Conservation (phyloP, 2,113 vertebrate genomes). For the Elaphurus davidianus region DNA sequence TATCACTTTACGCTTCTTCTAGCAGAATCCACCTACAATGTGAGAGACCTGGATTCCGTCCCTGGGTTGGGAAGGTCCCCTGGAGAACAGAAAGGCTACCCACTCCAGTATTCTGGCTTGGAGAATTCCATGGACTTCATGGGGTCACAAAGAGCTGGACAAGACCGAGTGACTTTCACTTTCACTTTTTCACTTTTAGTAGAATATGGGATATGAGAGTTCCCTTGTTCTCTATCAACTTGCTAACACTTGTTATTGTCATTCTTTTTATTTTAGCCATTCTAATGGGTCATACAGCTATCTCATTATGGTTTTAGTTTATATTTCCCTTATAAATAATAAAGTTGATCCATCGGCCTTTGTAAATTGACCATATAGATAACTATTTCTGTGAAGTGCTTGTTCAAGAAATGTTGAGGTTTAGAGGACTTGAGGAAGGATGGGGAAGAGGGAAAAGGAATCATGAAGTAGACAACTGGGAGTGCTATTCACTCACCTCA, state of each 20-base stretch:
- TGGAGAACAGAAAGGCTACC: background rate
- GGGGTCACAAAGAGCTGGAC: background rate
- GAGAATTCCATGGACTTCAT: background rate
- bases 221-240: background rate
- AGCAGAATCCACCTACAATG: background rate
- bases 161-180: background rate
- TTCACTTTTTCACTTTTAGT: background rate
- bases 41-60: background rate
- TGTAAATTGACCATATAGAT: background rate
- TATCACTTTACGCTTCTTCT: background rate
- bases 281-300: background rate
- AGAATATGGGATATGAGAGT: background rate
- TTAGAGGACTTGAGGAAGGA: background rate
- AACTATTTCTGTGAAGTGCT: background rate
- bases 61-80: background rate
- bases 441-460: background rate
- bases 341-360: background rate
- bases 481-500: background rate
- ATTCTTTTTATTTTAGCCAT: background rate
- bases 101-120: background rate
- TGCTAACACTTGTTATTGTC: background rate
- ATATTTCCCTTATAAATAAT: background rate
- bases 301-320: background rate
- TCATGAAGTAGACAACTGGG: background rate
- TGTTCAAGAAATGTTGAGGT: background rate